Evolutionary conservation across 2,113 vertebrate genomes (phyloP).

Genomic region (Brachyistius frenatus): DNA sequence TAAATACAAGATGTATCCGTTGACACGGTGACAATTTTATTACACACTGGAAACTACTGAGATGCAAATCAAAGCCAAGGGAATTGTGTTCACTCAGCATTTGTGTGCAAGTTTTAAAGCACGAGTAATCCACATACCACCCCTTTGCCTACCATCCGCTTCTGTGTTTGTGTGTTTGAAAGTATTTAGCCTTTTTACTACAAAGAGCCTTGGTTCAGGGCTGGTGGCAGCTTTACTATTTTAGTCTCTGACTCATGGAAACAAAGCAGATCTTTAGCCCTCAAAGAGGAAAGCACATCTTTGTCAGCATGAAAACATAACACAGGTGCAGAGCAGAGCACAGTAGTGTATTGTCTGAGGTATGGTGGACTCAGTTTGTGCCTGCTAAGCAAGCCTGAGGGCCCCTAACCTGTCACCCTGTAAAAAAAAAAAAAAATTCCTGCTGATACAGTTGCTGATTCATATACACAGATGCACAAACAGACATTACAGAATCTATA

Average conservation of each 20-base stretch:
- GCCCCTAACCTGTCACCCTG: constrained; percentile 43
- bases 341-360: constrained; percentile 62
- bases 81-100: constrained; percentile 39
- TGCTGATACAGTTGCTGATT: constrained; percentile 36
- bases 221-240: constrained; percentile 64
- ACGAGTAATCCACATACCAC: constrained; percentile 48
- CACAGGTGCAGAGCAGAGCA: constrained; percentile 68
- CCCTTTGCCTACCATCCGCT: constrained; percentile 47
- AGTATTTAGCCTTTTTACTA: constrained; percentile 49
- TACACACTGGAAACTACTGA: constrained; percentile 27
- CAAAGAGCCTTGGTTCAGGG: constrained; percentile 55
- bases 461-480: constrained; percentile 21
- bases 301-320: constrained; percentile 70
- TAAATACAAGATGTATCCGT: constrained; percentile 8
- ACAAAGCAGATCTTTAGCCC: constrained; percentile 57
- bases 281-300: constrained; percentile 62
- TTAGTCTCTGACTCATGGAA: constrained; percentile 73
- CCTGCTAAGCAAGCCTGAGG: constrained; percentile 14
- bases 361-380: neutral
- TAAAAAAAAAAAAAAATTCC: constrained; percentile 15
- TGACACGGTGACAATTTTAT: constrained; percentile 23
- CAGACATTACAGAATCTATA: no score
- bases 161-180: constrained; percentile 51
- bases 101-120: constrained; percentile 29
- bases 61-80: constrained; percentile 15